Conservation (phyloP, 2,113 vertebrate species). For the Anthoscopus minutus region DNA sequence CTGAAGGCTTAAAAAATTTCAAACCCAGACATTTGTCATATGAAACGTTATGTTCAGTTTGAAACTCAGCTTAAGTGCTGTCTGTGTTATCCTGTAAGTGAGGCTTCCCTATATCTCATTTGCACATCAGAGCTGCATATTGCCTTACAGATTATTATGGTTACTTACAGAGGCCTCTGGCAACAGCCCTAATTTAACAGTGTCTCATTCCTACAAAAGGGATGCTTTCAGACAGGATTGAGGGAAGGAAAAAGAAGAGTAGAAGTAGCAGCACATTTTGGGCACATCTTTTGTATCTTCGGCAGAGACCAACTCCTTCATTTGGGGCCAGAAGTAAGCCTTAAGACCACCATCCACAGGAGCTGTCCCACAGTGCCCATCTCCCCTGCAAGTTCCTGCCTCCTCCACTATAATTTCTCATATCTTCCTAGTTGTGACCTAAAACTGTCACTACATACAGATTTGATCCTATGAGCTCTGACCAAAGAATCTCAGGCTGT, state of each 20-base stretch:
- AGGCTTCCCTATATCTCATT: background rate
- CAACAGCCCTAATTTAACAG: background rate
- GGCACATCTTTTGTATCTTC: background rate
- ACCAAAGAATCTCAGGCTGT: background rate
- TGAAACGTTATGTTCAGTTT: background rate
- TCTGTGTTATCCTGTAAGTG: background rate
- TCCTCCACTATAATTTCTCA: accelerated
- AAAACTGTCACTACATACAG: background rate
- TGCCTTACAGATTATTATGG: background rate
- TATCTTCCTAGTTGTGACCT: background rate
- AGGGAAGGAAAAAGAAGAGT: background rate
- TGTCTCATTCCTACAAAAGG: background rate
- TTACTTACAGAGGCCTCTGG: background rate
- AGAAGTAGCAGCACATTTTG: background rate
- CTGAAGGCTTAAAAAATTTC: constrained; percentile 26
- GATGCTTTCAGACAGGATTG: background rate
- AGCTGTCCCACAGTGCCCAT: background rate
- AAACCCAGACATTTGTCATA: constrained; percentile 46
- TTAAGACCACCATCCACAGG: background rate
- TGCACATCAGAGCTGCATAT: background rate
- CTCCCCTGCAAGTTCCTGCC: background rate
- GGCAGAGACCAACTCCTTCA: background rate
- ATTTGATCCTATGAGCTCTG: background rate
- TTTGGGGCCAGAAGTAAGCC: background rate
- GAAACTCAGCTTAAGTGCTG: background rate